Percentiles rank a stretch among this genome's conserved stretches.
These are phyloP conservation scores for Parnassius mnemosyne DNA, from an alignment of 2,888 invertebrate genomes.

Conservation along the genomic window DNA sequence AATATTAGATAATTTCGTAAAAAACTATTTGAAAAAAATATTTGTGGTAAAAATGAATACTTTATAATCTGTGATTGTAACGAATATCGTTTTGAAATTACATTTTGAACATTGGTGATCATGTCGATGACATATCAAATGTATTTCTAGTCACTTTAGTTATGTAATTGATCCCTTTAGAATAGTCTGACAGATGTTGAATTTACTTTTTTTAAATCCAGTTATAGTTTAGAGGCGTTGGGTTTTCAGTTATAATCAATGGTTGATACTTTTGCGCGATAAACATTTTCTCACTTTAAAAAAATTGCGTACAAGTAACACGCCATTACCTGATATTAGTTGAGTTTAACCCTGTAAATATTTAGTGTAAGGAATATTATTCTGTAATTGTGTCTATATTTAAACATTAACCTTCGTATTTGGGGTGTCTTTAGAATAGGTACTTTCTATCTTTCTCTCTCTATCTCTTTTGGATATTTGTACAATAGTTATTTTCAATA, in stretches of 20 bases:
- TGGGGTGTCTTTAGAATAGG: constrained; percentile 44
- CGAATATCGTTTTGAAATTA: constrained; percentile 1
- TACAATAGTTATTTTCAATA: constrained; percentile 47
- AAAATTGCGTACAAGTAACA: constrained; percentile 30
- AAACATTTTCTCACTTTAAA: background rate
- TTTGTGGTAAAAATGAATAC: constrained; percentile 22
- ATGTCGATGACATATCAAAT: constrained; percentile 21
- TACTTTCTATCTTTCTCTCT: constrained; percentile 45
- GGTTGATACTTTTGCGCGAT: background rate
- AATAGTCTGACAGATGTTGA: constrained; percentile 11
- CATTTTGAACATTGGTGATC: constrained; percentile 6
- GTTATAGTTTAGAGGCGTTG: constrained; percentile 23
- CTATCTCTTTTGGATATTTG: constrained; percentile 49
- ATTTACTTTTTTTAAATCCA: constrained; percentile 4
- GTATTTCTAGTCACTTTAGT: constrained; percentile 25
- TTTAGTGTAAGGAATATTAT: constrained; percentile 58
- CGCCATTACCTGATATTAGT: constrained; percentile 37
- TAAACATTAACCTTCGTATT: constrained; percentile 47
- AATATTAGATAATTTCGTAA: background rate
- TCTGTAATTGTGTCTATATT: constrained; percentile 52
- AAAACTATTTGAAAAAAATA: background rate
- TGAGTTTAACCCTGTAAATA: constrained; percentile 53
- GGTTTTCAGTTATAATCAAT: constrained; percentile 11
- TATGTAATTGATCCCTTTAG: constrained; percentile 7
- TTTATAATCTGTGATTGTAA: constrained; percentile 16